These are phyloP conservation scores for Numenius phaeopus DNA, from an alignment of 2,797 vertebrate species.

Conservation along the genomic window DNA sequence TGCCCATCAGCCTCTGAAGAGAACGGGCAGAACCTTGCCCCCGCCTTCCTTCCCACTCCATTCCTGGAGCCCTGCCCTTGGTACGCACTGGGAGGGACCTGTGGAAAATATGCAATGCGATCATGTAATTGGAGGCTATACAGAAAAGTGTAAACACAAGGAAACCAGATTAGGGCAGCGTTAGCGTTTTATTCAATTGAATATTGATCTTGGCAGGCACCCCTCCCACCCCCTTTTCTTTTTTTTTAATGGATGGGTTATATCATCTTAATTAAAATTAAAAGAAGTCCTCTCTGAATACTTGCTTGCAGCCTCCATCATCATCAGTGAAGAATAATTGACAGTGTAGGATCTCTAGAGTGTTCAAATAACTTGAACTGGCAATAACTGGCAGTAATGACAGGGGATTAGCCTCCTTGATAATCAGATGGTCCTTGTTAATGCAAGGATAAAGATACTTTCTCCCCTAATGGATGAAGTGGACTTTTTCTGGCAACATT, in stretches of 20 bases:
- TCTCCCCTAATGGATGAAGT: neutral
- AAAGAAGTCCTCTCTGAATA: neutral
- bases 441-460: neutral
- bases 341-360: neutral
- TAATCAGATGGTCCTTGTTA: neutral
- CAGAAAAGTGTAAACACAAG: neutral
- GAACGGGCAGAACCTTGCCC: neutral
- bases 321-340: neutral
- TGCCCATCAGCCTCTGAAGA: neutral
- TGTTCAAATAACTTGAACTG: neutral
- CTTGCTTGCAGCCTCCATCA: neutral
- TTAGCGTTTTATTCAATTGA: neutral
- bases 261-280: neutral
- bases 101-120: neutral
- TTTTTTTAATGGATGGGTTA: neutral
- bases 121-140: neutral
- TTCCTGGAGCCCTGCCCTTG: conserved; percentile 7
- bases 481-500: neutral
- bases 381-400: neutral
- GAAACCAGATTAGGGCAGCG: neutral
- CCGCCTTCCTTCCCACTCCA: neutral
- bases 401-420: neutral
- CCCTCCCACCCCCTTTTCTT: neutral
- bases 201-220: neutral
- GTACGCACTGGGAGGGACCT: neutral